Evolutionary conservation across 2,888 invertebrate species (phyloP).

Genomic region (Dasysyrphus tricinctus): DNA sequence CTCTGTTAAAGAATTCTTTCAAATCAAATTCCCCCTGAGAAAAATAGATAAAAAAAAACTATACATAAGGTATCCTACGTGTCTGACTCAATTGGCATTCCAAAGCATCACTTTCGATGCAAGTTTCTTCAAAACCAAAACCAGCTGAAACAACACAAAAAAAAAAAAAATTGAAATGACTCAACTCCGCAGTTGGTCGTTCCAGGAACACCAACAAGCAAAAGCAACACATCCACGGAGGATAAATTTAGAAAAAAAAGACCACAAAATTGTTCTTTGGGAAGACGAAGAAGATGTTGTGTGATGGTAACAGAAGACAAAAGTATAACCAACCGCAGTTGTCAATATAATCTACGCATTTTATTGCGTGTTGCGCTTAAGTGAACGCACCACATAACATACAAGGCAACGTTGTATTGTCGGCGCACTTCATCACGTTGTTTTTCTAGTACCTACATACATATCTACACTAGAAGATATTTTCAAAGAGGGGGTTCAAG

Average conservation of each 20-base stretch:
- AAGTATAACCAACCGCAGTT: slow-evolving; percentile 49
- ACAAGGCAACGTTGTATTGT: slow-evolving; percentile 4
- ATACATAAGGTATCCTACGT: slow-evolving; percentile 3
- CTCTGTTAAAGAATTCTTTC: background rate
- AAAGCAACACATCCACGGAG: background rate
- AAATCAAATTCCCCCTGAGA: background rate
- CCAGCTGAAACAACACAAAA: slow-evolving; percentile 66
- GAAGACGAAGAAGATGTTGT: background rate
- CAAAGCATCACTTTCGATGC: slow-evolving; percentile 45
- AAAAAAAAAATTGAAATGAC: slow-evolving; percentile 1
- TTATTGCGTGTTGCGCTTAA: slow-evolving; percentile 69
- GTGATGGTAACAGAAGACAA: slow-evolving; percentile 20
- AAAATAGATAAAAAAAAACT: background rate
- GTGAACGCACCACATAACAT: slow-evolving; percentile 57
- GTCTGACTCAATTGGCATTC: slow-evolving; percentile 55
- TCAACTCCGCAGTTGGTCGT: slow-evolving; percentile 70
- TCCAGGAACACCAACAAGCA: slow-evolving; percentile 20
- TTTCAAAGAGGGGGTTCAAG: slow-evolving; percentile 9
- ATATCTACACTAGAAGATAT: background rate
- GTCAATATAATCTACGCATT: slow-evolving; percentile 68
- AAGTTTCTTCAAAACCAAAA: slow-evolving; percentile 4
- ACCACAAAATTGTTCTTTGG: slow-evolving; percentile 5
- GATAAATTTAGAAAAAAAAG: slow-evolving; percentile 54
- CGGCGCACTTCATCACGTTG: slow-evolving; percentile 57
- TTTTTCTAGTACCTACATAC: background rate